Percentiles rank a stretch among this genome's conserved stretches.
These are phyloP conservation scores for Pachydiplax longipennis DNA, from an alignment of 2,888 invertebrate species.

Conservation along the genomic window DNA sequence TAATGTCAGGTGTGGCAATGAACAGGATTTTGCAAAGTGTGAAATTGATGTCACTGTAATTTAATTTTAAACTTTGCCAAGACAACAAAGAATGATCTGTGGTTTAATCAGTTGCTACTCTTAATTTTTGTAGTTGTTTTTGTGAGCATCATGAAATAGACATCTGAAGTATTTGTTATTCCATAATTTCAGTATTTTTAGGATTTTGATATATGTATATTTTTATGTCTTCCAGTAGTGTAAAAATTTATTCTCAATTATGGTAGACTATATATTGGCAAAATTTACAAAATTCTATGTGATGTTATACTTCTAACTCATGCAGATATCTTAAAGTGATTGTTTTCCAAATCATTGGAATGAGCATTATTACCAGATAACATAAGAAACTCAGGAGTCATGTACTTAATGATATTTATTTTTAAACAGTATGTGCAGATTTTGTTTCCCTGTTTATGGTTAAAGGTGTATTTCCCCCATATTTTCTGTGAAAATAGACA, in stretches of 20 bases:
- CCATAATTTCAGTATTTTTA: slow-evolving; percentile 13
- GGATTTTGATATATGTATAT: slow-evolving; percentile 24
- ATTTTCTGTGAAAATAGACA: background rate
- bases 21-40: background rate
- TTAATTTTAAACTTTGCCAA: background rate
- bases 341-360: background rate
- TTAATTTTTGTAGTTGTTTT: background rate
- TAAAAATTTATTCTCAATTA: slow-evolving; percentile 17
- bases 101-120: background rate
- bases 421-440: slow-evolving; percentile 4
- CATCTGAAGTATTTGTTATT: background rate
- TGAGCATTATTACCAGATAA: background rate
- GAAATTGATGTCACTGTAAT: background rate
- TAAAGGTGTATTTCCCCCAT: background rate
- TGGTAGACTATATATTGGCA: background rate
- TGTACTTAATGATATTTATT: slow-evolving; percentile 5
- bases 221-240: slow-evolving; percentile 36
- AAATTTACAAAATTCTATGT: slow-evolving; percentile 2
- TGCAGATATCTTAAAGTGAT: background rate
- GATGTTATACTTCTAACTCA: background rate
- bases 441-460: background rate
- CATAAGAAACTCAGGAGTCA: background rate
- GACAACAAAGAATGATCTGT: background rate
- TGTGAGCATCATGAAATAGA: background rate
- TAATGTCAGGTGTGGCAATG: background rate